Evolutionary conservation across 2,888 invertebrate genomes (phyloP), one percentile per base, ranked within the genome.

Genomic region (Xylota segnis): DNA sequence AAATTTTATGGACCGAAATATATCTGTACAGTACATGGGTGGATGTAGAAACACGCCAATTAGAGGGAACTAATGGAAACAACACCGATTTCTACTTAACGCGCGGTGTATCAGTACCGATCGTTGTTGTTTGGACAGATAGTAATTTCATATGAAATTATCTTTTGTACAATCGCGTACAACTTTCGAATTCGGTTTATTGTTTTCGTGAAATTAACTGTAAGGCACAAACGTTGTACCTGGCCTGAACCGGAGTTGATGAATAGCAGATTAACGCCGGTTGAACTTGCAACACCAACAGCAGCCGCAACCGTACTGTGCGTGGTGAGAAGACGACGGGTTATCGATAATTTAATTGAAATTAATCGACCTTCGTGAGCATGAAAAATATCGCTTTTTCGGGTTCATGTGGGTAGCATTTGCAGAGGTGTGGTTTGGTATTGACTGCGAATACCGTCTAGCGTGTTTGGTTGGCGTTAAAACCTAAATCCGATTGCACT

Each of bases 11-110:
- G 37, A 58, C 45, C 54, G 63, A 63, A 54, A 45, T 65, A 56
- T 16, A 40, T 47, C 18, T 29, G 12, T 23, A 14, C 34, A 5
- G 32, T 37, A 68, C 58, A 59, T 50, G 76, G 50, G 40, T 65
- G 50, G 29, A 56, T 77, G 56, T 66, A 40, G 45, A 61, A 63
- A 79, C 68, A 63, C 63, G 50, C 63, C 78, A 83, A 83, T 74
- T 83, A 78, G 72, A 66, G 50, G 37, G 27, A 77, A 56, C 50
- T 66, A 74, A 70, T 79, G 63, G 37, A 74, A 63, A 3, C 50
- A 74, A 78, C 83, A 83, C 37, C 56, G 63, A 74, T 79, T 79
- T 83, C 83, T 75, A 83, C 68, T 78, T 78, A 68, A 83, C 79
- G 63, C 29, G 40, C 47, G 63, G 50, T 74, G 78, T 63, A 65